Conservation (phyloP, 1,140 invertebrate genomes). For the Stenopsyche tienmushanensis region DNA sequence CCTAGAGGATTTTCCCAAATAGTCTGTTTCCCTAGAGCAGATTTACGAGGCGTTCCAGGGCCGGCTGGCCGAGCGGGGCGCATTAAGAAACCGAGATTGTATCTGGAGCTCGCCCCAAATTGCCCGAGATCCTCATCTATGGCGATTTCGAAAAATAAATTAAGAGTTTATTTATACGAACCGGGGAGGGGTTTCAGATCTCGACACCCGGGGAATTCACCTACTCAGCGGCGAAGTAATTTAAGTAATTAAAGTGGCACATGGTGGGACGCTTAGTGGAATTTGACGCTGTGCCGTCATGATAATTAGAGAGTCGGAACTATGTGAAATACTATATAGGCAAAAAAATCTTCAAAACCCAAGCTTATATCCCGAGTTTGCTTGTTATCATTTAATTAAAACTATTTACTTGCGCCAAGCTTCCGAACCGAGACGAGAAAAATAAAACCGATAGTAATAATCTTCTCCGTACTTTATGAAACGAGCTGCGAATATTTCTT, state of each 20-base stretch:
- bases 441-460: too few species aligned
- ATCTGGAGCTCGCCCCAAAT: conserved; percentile 26
- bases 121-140: conserved; percentile 15
- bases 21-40: neutral
- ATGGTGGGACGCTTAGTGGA: neutral
- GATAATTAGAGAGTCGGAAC: neutral
- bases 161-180: conserved; percentile 19
- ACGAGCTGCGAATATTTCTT: too few species aligned
- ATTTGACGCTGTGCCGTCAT: too few species aligned
- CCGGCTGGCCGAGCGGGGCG: neutral
- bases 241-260: conserved; percentile 13
- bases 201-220: neutral
- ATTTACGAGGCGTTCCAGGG: neutral
- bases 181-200: neutral
- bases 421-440: too few species aligned
- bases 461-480: too few species aligned
- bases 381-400: too few species aligned
- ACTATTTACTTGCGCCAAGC: too few species aligned
- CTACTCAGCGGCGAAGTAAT: conserved; percentile 16
- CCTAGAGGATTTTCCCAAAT: neutral
- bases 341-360: too few species aligned
- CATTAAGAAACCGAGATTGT: conserved; percentile 22
- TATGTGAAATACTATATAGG: too few species aligned
- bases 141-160: conserved; percentile 29
- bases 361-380: too few species aligned